Evolutionary conservation across 2,888 invertebrate genomes (phyloP).

Genomic region (Pachydiplax longipennis): DNA sequence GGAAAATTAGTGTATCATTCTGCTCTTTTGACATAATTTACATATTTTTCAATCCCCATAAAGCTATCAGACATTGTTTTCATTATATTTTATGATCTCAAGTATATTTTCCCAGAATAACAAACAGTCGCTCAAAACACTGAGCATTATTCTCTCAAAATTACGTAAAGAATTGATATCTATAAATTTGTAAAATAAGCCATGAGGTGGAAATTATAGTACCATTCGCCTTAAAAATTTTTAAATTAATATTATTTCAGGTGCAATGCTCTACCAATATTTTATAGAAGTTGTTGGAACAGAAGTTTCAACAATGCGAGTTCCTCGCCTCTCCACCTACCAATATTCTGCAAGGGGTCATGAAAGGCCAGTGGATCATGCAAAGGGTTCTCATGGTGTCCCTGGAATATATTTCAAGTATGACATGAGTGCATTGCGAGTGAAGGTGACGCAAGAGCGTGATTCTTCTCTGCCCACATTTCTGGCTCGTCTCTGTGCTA

Average conservation of each 20-base stretch:
- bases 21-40: no score
- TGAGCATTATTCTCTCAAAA: no score
- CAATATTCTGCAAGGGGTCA: conserved; percentile 95
- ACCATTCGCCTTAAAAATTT: no score
- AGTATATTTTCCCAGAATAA: no score
- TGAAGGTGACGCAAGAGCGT: conserved; percentile 80
- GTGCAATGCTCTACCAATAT: conserved; percentile 86
- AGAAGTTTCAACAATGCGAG: conserved; percentile 77
- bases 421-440: conserved; percentile 89
- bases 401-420: conserved; percentile 96
- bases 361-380: conserved; percentile 75
- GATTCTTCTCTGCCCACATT: conserved; percentile 79
- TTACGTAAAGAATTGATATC: no score
- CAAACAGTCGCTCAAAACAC: no score
- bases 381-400: conserved; percentile 84
- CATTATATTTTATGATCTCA: no score
- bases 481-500: conserved; percentile 85
- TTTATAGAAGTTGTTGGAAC: conserved; percentile 97
- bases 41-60: no score
- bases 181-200: no score
- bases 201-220: no score
- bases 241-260: conserved; percentile 60
- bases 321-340: conserved; percentile 78
- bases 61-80: no score
- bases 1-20: no score